Evolutionary conservation across 92 coral and sea anemone genomes (phyloP).

Genomic region (Isaurus tuberculatus): DNA sequence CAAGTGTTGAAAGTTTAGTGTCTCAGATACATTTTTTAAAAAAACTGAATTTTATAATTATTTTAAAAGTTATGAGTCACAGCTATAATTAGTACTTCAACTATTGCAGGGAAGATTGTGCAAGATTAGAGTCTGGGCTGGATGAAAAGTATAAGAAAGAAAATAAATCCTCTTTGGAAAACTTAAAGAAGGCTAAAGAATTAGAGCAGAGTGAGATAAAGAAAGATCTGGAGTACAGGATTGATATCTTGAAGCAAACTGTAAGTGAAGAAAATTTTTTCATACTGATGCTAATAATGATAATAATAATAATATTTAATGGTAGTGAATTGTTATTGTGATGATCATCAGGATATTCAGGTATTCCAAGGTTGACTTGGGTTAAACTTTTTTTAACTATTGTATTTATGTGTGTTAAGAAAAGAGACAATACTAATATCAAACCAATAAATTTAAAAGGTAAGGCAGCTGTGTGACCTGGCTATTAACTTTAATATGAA

Average conservation of each 20-base stretch:
- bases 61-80: not conserved
- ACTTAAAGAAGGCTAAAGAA: slow-evolving; percentile 72
- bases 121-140: slow-evolving; percentile 75
- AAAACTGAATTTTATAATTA: not conserved
- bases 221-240: slow-evolving; percentile 78
- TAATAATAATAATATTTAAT: not conserved
- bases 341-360: not conserved
- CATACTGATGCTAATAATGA: slow-evolving; percentile 1
- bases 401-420: too few species aligned
- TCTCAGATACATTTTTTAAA: too few species aligned
- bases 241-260: slow-evolving; percentile 74
- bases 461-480: too few species aligned
- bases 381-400: too few species aligned
- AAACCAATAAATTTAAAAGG: too few species aligned
- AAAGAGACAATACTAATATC: too few species aligned
- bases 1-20: too few species aligned
- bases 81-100: too few species aligned
- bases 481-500: too few species aligned
- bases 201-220: slow-evolving; percentile 77
- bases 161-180: slow-evolving; percentile 72
- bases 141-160: slow-evolving; percentile 83
- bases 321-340: not conserved
- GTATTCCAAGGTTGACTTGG: too few species aligned
- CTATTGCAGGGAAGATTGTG: slow-evolving; percentile 73
- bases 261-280: slow-evolving; percentile 51